Evolutionary conservation across 2,888 invertebrate genomes (phyloP).

Genomic region (Galerucella calmariensis): DNA sequence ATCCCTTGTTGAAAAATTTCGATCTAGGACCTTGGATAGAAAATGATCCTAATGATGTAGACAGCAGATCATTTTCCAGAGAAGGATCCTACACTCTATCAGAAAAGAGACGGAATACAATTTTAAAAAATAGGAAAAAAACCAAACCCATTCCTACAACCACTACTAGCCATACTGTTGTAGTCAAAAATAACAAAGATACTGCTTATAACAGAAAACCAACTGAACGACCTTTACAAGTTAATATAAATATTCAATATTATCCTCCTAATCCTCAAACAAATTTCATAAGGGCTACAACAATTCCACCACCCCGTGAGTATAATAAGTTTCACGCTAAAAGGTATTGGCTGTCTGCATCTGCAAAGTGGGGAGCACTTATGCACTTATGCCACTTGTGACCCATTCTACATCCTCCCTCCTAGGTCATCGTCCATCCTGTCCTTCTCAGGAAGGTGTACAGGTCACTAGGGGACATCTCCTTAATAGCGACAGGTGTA

Average conservation of each 20-base stretch:
- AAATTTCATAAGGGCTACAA: not conserved
- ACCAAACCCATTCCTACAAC: constrained; percentile 14
- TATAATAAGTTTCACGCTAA: not conserved
- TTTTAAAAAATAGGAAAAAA: constrained; percentile 27
- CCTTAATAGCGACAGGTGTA: too few relatives aligned
- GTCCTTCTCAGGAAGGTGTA: too few relatives aligned
- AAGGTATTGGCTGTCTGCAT: too few relatives aligned
- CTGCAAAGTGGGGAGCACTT: too few relatives aligned
- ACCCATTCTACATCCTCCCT: too few relatives aligned
- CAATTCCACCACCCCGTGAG: constrained; percentile 38
- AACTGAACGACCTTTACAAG: constrained; percentile 48
- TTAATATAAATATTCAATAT: constrained; percentile 58
- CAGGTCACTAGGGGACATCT: too few relatives aligned
- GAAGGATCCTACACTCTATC: constrained; percentile 24
- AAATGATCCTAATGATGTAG: constrained; percentile 43
- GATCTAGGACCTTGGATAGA: constrained; percentile 74
- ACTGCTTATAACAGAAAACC: not conserved
- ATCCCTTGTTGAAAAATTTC: constrained; percentile 67
- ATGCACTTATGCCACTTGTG: too few relatives aligned
- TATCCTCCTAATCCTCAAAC: constrained; percentile 40
- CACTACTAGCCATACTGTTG: constrained; percentile 37
- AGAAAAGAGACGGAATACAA: constrained; percentile 16
- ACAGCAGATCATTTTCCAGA: constrained; percentile 36
- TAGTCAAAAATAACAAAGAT: constrained; percentile 32
- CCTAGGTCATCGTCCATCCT: too few relatives aligned